Percentiles rank a stretch among this genome's conserved stretches.
These are phyloP conservation scores for Drosophila prostipennis DNA, from an alignment of 2,888 invertebrate genomes.

Conservation along the genomic window DNA sequence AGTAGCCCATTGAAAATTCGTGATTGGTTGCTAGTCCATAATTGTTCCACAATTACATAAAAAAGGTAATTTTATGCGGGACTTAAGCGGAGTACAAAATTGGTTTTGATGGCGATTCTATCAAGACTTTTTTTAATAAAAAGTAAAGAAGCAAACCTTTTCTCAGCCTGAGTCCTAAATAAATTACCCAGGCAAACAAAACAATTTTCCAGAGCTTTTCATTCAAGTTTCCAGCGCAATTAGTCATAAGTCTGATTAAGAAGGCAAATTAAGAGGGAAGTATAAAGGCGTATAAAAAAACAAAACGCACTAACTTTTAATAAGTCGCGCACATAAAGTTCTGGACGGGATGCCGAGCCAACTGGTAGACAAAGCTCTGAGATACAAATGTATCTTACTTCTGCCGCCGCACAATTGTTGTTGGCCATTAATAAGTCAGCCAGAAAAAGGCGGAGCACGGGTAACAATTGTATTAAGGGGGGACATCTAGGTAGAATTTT, in stretches of 20 bases:
- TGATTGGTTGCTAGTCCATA: constrained; percentile 30
- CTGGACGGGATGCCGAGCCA: constrained; percentile 32
- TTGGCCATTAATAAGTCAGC: constrained; percentile 75
- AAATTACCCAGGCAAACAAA: constrained; percentile 1
- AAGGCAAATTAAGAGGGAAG: constrained; percentile 58
- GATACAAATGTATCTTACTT: constrained; percentile 68
- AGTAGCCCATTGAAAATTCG: constrained; percentile 32
- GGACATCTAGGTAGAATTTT: too few species aligned
- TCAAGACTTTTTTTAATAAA: too few species aligned
- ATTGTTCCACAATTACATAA: constrained; percentile 25
- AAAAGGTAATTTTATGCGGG: constrained; percentile 3
- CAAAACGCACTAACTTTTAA: constrained; percentile 67
- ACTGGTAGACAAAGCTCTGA: constrained; percentile 54
- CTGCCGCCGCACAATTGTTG: constrained; percentile 44
- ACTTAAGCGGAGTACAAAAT: not conserved
- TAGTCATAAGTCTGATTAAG: constrained; percentile 72
- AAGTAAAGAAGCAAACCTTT: not conserved
- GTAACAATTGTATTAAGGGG: constrained; percentile 79
- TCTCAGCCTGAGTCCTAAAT: not conserved
- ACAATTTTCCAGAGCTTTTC: constrained; percentile 28
- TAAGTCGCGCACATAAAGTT: constrained; percentile 68
- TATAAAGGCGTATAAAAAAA: constrained; percentile 35
- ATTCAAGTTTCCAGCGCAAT: constrained; percentile 42
- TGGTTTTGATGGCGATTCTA: not conserved
- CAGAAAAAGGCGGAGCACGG: constrained; percentile 34